phyloP scores from a whole-genome alignment of 2,113 vertebrate species.

The Pygoscelis adeliae region DNA sequence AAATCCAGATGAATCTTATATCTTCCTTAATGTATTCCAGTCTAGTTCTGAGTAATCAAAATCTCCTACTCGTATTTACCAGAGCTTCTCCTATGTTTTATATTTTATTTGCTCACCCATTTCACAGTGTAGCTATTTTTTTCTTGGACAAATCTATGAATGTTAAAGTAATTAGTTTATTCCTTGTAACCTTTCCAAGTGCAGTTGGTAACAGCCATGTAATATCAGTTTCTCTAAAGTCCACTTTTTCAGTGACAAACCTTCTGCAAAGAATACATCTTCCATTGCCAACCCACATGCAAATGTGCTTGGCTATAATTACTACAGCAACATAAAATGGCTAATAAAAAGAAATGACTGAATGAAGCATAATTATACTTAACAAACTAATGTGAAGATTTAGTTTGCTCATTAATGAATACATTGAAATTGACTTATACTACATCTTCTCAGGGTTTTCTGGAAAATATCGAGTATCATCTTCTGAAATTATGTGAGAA shows the following conservation, averaged over 20 bases:
- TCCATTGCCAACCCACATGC: neutral
- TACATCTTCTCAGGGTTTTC: neutral
- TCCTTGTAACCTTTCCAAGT: neutral
- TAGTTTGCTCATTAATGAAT: neutral
- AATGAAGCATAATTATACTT: neutral
- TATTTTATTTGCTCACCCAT: neutral
- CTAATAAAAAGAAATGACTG: constrained; percentile 20
- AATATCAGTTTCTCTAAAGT: neutral
- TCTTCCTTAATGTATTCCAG: neutral
- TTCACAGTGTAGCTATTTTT: neutral
- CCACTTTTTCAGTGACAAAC: neutral
- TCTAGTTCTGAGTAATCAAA: neutral
- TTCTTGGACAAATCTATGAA: neutral
- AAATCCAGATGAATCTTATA: neutral
- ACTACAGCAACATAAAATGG: neutral
- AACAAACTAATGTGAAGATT: neutral
- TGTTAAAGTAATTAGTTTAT: neutral
- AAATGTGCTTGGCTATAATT: neutral
- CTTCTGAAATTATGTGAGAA: neutral
- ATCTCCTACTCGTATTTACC: neutral
- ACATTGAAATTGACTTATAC: neutral
- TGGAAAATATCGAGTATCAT: neutral
- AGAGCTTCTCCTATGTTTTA: neutral
- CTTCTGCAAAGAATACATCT: neutral
- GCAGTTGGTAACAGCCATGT: neutral